Evolutionary conservation across 2,113 vertebrate genomes (phyloP).

Genomic region (Sinocyclocheilus grahami): DNA sequence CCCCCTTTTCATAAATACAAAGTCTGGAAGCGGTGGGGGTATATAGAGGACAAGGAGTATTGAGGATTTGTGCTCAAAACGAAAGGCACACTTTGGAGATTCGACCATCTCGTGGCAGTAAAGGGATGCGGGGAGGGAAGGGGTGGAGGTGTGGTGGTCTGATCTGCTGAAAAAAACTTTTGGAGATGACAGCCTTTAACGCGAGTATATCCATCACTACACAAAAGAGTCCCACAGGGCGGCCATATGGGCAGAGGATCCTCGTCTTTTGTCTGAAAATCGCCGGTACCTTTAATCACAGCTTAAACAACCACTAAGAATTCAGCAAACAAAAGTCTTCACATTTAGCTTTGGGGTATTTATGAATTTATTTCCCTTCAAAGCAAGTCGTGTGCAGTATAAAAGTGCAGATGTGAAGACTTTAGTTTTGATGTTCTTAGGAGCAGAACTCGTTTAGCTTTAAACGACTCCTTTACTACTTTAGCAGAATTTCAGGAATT

Average conservation of each 20-base stretch:
- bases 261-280: slow-evolving; percentile 43
- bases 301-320: slow-evolving; percentile 50
- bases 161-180: slow-evolving; percentile 50
- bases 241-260: slow-evolving; percentile 69
- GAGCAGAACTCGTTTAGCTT: no score
- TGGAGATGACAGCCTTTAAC: slow-evolving; percentile 68
- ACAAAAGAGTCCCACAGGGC: slow-evolving; percentile 69
- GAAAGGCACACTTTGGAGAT: slow-evolving; percentile 74
- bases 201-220: slow-evolving; percentile 68
- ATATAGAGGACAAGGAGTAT: slow-evolving; percentile 41
- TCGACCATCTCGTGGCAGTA: slow-evolving; percentile 56
- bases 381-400: slow-evolving; percentile 6
- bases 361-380: slow-evolving; percentile 41
- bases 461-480: background rate
- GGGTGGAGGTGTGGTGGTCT: background rate
- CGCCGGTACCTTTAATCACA: slow-evolving; percentile 46
- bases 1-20: slow-evolving; percentile 72
- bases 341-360: slow-evolving; percentile 29
- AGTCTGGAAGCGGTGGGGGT: slow-evolving; percentile 65
- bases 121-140: background rate
- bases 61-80: slow-evolving; percentile 63
- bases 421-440: background rate
- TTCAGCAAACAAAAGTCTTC: slow-evolving; percentile 41
- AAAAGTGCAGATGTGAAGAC: background rate
- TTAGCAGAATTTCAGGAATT: background rate